A percentile compares a stretch with the other conserved stretches of the same genome.
These are phyloP conservation scores for Argopecten irradians DNA, from an alignment of 1,140 invertebrate genomes.

Conservation along the genomic window DNA sequence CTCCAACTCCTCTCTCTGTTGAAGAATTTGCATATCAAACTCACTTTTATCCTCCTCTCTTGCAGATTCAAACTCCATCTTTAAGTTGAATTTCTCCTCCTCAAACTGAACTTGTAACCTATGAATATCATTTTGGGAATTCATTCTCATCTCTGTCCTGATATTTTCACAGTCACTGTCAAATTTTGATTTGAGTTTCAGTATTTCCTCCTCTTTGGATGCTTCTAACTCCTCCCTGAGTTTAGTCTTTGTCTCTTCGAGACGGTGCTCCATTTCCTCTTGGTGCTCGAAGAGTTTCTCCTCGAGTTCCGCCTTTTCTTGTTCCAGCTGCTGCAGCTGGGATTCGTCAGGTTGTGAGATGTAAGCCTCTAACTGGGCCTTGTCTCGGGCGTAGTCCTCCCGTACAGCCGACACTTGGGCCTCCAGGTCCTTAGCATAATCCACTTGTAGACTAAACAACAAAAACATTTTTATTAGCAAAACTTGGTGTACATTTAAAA, in stretches of 20 bases:
- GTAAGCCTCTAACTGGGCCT: constrained; percentile 34
- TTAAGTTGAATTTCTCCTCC: constrained; percentile 33
- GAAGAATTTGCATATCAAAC: background rate
- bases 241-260: constrained; percentile 27
- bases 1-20: background rate
- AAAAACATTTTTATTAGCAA: background rate
- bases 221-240: constrained; percentile 3
- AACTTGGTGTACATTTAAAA: no score
- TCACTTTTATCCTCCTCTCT: constrained; percentile 14
- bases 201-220: background rate
- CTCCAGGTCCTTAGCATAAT: constrained; percentile 42
- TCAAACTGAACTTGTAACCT: constrained; percentile 1
- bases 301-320: constrained; percentile 43
- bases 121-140: background rate
- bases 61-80: background rate
- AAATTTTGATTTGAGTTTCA: background rate
- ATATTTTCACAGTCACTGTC: background rate
- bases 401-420: constrained; percentile 34
- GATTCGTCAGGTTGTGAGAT: constrained; percentile 29
- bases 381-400: constrained; percentile 39
- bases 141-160: background rate
- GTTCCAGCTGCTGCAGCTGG: constrained; percentile 35
- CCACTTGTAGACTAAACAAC: constrained; percentile 28
- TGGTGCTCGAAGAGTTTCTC: constrained; percentile 41
- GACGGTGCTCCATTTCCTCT: constrained; percentile 39